A percentile compares a stretch with the other conserved stretches of the same genome.
Evolutionary conservation across 2,888 invertebrate genomes (phyloP).

Genomic region (Buathra laborator): DNA sequence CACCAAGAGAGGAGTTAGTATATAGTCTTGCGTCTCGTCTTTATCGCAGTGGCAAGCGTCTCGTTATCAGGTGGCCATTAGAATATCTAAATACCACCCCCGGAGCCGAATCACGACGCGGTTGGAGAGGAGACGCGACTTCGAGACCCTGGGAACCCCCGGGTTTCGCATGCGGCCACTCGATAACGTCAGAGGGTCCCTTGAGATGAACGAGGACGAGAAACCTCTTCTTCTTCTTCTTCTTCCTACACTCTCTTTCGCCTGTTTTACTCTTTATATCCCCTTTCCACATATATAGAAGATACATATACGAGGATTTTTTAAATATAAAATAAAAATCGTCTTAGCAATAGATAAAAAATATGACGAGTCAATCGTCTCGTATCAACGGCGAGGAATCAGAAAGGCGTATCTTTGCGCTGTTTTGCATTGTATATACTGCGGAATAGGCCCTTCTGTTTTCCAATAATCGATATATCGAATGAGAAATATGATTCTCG

Average conservation of each 20-base stretch:
- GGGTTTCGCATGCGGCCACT: conserved; percentile 73
- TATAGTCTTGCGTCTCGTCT: conserved; percentile 75
- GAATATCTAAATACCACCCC: conserved; percentile 86
- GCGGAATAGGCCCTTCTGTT: too few relatives aligned
- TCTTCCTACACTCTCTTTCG: conserved; percentile 20
- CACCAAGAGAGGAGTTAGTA: conserved; percentile 17
- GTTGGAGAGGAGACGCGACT: conserved; percentile 22
- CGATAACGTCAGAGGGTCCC: conserved; percentile 74
- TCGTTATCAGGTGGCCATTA: conserved; percentile 85
- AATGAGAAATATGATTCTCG: neutral
- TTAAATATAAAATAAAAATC: neutral
- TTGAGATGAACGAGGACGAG: conserved; percentile 51
- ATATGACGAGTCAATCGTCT: too few relatives aligned
- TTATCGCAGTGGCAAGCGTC: conserved; percentile 84
- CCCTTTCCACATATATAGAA: neutral
- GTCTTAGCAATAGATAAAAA: too few relatives aligned
- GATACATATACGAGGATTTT: neutral
- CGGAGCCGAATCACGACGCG: conserved; percentile 74
- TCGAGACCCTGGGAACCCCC: conserved; percentile 33
- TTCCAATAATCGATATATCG: neutral
- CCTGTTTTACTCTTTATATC: neutral
- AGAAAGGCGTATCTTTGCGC: too few relatives aligned
- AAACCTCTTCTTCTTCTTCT: conserved; percentile 17
- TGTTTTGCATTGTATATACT: too few relatives aligned
- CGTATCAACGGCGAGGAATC: too few relatives aligned